These are phyloP conservation scores for Platycercus adscitus DNA, from an alignment of 2,113 vertebrate species.

Conservation along the genomic window DNA sequence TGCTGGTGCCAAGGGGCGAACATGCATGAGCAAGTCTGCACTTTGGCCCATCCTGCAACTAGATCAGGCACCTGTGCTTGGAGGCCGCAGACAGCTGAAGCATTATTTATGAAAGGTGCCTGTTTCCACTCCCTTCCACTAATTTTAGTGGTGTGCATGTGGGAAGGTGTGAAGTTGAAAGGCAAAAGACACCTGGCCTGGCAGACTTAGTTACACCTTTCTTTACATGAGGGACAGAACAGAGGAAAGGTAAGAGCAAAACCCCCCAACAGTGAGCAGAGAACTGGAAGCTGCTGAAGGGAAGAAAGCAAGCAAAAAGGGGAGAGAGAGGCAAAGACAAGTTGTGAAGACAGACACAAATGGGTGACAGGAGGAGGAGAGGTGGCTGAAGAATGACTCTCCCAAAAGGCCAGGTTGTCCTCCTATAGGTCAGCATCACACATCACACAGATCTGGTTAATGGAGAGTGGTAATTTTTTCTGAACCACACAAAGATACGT, in stretches of 20 bases:
- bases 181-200: not conserved
- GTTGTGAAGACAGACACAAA: not conserved
- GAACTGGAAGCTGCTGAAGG: not conserved
- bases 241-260: not conserved
- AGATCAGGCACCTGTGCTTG: rapidly evolving
- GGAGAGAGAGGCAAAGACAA: not conserved
- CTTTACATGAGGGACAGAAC: not conserved
- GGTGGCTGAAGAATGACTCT: not conserved
- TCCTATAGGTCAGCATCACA: not conserved
- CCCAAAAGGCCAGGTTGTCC: rapidly evolving
- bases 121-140: not conserved
- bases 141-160: rapidly evolving
- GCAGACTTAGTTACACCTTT: not conserved
- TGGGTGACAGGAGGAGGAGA: not conserved
- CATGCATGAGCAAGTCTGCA: rapidly evolving
- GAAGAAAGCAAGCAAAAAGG: not conserved
- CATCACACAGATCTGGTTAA: not conserved
- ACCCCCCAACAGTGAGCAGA: not conserved
- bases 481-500: rapidly evolving
- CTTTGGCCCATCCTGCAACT: not conserved
- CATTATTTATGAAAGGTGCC: not conserved
- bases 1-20: rapidly evolving
- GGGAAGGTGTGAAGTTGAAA: not conserved
- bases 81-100: not conserved
- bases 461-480: not conserved